Base-by-base conservation (phyloP, 2,888 invertebrate genomes). In the Epinotia ramella region DNA sequence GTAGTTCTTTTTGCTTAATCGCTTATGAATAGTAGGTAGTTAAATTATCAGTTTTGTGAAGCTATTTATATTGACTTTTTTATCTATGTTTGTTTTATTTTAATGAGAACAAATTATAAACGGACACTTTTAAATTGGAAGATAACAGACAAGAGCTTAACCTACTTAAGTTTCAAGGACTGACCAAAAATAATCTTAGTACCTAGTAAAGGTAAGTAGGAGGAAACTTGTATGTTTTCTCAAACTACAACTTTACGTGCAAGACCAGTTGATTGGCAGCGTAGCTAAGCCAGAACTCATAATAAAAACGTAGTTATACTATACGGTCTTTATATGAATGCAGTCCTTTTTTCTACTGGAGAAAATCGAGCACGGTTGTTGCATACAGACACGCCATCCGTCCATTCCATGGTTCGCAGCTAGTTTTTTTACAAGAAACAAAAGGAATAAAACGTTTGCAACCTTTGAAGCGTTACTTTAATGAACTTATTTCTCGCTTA, bases 301-400 rank as follows among this genome's bases (percentile, higher is more conserved):
- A 20, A 59, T 7, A 24, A 24, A 59, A 69, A 46, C 16, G 68
- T 59, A 44, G 2, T 69, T 59, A 12, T 44, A 20, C n/a, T n/a
- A 7, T 3, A 69, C 16, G 24, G 4, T 2, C n/a, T 69, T 28
- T 28, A 60, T 46, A 46, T 24, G 16, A 7, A 69, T 18, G 60
- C 12, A 24, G 24, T 24, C n/a, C 59, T 46, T 69, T 69, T 69
- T 69, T n/a, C 69, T n/a, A 24, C 20, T 59, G 24, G n/a, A 28
- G n/a, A 9, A 20, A 20, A 65, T 28, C 49, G 49, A 13, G 66
- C 20, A 12, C 12, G 20, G n/a, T 44, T 46, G 69, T 46, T 69
- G 69, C 69, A 69, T 69, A 60, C 33, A 24, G 69, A 59, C 69
- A 69, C 69, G 69, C 69, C 59, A 69, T 69, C 69, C 69, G 69